Conservation (phyloP, 2,888 invertebrate genomes). For the Sarcophaga caerulescens region DNA sequence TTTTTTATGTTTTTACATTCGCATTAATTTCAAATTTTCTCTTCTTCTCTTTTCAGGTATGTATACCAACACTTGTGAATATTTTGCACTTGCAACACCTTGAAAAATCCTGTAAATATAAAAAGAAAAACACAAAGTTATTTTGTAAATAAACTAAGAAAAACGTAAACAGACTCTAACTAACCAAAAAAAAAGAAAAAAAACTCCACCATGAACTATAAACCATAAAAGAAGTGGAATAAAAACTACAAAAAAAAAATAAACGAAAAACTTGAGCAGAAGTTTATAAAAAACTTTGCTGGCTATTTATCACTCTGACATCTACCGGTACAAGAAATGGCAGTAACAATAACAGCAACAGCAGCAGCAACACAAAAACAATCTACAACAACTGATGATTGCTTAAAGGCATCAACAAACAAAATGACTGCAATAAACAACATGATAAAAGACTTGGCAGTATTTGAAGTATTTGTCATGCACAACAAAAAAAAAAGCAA, state of each 20-base stretch:
- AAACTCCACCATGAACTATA: background rate
- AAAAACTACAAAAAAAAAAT: slow-evolving; percentile 30
- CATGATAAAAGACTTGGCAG: slow-evolving; percentile 66
- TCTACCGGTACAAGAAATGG: slow-evolving; percentile 49
- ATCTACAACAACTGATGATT: slow-evolving; percentile 47
- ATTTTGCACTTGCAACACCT: background rate
- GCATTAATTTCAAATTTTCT: background rate
- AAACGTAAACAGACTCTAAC: background rate
- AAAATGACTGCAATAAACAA: slow-evolving; percentile 63
- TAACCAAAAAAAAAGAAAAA: slow-evolving; percentile 12
- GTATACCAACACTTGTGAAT: slow-evolving; percentile 28
- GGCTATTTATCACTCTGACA: slow-evolving; percentile 65
- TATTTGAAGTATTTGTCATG: slow-evolving; percentile 68
- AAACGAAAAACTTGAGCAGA: slow-evolving; percentile 38
- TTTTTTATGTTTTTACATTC: background rate
- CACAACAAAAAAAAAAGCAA: slow-evolving; percentile 58
- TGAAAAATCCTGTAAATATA: background rate
- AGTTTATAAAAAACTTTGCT: slow-evolving; percentile 46
- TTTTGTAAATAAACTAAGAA: background rate
- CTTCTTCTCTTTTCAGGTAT: slow-evolving; percentile 41
- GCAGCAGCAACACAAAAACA: slow-evolving; percentile 45
- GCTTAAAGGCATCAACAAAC: slow-evolving; percentile 62
- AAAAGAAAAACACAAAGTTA: slow-evolving; percentile 19
- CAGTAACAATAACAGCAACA: slow-evolving; percentile 40
- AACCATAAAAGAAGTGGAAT: background rate